These are phyloP conservation scores for Eriosoma lanigerum DNA, from an alignment of 1,140 invertebrate genomes.

Conservation along the genomic window DNA sequence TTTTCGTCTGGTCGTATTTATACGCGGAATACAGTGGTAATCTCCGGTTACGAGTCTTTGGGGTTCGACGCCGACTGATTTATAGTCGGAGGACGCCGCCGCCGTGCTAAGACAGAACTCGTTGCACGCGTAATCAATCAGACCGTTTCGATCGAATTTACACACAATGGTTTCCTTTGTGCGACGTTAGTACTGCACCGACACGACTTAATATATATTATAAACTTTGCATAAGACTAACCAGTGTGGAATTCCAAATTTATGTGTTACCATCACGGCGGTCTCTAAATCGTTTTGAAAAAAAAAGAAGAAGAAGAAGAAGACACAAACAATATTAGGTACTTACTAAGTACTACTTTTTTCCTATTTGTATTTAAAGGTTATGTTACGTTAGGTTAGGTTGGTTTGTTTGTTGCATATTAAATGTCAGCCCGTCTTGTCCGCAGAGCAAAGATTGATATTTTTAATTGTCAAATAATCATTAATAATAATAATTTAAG, in stretches of 20 bases:
- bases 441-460: too few species aligned
- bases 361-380: too few species aligned
- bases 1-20: slow-evolving; percentile 3
- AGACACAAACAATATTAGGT: not conserved
- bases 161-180: slow-evolving; percentile 34
- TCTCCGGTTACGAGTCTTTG: slow-evolving; percentile 49
- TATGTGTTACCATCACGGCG: not conserved
- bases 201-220: slow-evolving; percentile 22
- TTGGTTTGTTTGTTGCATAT: too few species aligned
- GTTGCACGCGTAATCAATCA: slow-evolving; percentile 42
- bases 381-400: too few species aligned
- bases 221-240: slow-evolving; percentile 31
- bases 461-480: too few species aligned
- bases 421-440: too few species aligned
- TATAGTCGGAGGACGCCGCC: slow-evolving; percentile 18
- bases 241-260: not conserved
- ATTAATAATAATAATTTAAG: too few species aligned
- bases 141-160: slow-evolving; percentile 35
- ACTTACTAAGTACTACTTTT: too few species aligned
- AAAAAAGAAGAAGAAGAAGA: too few species aligned
- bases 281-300: not conserved
- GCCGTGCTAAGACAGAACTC: slow-evolving; percentile 20
- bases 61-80: slow-evolving; percentile 41
- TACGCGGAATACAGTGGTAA: slow-evolving; percentile 35
- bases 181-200: slow-evolving; percentile 25